Base-by-base conservation (phyloP, 2,797 vertebrate genomes). In the Schizopygopsis malacanthus region DNA sequence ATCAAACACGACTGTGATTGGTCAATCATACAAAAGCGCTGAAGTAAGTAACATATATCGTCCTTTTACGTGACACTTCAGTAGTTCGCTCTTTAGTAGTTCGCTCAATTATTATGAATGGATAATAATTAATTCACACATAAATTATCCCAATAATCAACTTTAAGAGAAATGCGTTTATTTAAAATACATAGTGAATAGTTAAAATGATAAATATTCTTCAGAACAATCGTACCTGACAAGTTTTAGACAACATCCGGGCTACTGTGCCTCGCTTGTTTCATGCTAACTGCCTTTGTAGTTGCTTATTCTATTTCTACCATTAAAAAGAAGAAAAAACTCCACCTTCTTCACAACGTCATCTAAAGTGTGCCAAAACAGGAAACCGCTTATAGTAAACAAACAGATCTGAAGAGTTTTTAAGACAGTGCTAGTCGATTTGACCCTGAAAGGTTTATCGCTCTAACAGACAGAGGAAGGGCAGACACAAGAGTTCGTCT, bases 361-460 rank as follows among this genome's bases (percentile, higher is more conserved):
- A 45, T 50, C 47, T 18, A 56, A 8, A 50, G 25, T 11, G 41
- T 6, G 50, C 22, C 18, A 12, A 50, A 33, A 25, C 71, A 83
- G 72, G 72, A 83, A 83, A n/a, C 20, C 18, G 33, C 37, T 12
- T n/a, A 13, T n/a, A 9, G 9, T 33, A 82, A 70, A 72, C 15
- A 1, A 72, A 45, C 7, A 61, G 7, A 43, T 15, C 3, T 59
- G 5, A 2, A 41, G 0, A 67, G 28, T 41, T 25, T 63, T 22
- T 20, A 20, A 39, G 50, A 11, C 67, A 10, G 33, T n/a, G 33
- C 33, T 56, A 39, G 33, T 70, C 75, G 5, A 22, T 22, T 43
- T 79, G 83, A 70, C 63, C 37, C 37, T 70, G n/a, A 43, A 69
- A 56, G 13, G 50, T 61, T 25, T 72, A 4, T 52, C 16, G 7